Conservation (phyloP, 2,113 vertebrate genomes). For the Coracopsis vasa region DNA sequence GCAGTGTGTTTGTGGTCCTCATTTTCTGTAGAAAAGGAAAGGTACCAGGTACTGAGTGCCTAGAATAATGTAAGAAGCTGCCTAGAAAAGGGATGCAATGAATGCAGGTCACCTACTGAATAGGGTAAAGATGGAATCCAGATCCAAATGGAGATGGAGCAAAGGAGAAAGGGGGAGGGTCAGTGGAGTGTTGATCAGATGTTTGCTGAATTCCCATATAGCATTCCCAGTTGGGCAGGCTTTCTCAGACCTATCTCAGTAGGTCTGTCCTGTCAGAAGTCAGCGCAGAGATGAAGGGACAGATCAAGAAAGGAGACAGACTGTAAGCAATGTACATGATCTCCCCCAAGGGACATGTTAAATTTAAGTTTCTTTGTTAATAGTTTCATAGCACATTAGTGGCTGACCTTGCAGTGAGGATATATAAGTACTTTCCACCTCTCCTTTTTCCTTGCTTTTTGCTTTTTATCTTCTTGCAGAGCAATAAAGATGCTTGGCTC, state of each 20-base stretch:
- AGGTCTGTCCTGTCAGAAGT: background rate
- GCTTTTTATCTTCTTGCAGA: conserved; percentile 29
- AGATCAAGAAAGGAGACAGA: conserved; percentile 36
- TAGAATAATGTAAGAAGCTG: background rate
- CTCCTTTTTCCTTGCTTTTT: conserved; percentile 2
- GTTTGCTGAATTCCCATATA: background rate
- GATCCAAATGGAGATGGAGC: background rate
- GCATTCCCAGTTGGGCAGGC: background rate
- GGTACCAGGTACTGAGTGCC: background rate
- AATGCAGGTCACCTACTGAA: background rate
- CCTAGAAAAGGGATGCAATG: background rate
- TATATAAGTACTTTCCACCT: background rate
- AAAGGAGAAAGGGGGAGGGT: background rate
- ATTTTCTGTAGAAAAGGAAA: background rate
- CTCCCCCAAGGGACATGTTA: conserved; percentile 55
- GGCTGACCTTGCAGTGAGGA: conserved; percentile 64
- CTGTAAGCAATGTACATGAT: conserved; percentile 37
- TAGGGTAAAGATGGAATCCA: background rate
- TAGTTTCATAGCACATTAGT: conserved; percentile 57
- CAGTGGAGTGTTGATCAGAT: rapidly evolving
- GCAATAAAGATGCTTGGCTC: background rate
- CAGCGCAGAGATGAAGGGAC: background rate
- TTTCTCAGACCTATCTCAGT: background rate
- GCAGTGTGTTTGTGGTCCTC: background rate
- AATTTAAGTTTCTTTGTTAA: conserved; percentile 67